Evolutionary conservation across 2,888 invertebrate species (phyloP), one percentile per base, ranked within the genome.

Genomic region (Tiliacea aurago): DNA sequence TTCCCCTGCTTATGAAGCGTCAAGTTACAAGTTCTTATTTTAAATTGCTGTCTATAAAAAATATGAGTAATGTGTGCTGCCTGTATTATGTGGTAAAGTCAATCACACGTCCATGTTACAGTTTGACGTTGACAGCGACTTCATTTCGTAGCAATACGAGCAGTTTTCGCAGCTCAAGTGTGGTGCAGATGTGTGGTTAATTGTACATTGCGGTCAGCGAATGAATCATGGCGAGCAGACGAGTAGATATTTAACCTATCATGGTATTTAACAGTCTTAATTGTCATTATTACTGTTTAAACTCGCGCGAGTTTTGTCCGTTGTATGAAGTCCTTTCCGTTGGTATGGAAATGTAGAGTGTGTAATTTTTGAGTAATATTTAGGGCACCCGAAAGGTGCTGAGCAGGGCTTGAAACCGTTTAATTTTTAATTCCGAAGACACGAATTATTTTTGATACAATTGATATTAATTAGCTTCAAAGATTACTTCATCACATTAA

Each of bases 281-380:
- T 84, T 84, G 78, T 53, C 68, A 70, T 80, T 78, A 83, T 83
- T 72, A 72, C 55, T 63, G 68, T 78, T 80, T 43, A 47, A 81
- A 82, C 63, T 67, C 68, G 11, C 4, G 15, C 45, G 23, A 43
- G 20, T 47, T 66, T 81, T 62, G 77, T 51, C 28, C 23, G 55
- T 62, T 56, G 41, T 67, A 66, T 18, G 11, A 55, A 55, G 41
- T 51, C 47, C 20, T 80, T 78, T 73, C 43, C 49, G 41, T 53
- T 72, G n/a, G 23, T 55, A 33, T 56, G 13, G 0, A 23, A 51
- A 33, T 23, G 45, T 28, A 9, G 20, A 9, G 20, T 41, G 41
- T 37, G 47, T 41, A 43, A 49, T 43, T 49, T 69, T 15, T 43
- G 4, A 28, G 37, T 45, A 23, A 5, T 9, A 69, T 76, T 45